Evolutionary conservation across 2,113 vertebrate species (phyloP).

Genomic region (Scalopus aquaticus): DNA sequence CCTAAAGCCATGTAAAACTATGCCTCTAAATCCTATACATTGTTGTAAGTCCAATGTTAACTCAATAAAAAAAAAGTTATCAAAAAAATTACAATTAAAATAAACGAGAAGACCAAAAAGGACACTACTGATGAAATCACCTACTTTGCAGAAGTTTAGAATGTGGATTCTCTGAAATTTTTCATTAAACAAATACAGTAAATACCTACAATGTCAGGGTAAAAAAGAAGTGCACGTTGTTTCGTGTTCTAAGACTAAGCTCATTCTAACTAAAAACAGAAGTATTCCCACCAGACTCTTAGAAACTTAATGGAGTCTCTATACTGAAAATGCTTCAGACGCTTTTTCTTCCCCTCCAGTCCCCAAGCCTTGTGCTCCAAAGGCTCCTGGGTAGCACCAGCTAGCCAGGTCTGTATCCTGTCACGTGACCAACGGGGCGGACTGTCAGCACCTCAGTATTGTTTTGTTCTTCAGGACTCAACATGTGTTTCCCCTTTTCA

Average conservation of each 20-base stretch:
- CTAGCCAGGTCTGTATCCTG: slow-evolving; percentile 67
- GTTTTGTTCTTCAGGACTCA: slow-evolving; percentile 74
- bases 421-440: slow-evolving; percentile 60
- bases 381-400: neutral
- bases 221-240: neutral
- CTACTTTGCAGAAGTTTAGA: slow-evolving; percentile 25
- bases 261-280: slow-evolving; percentile 24
- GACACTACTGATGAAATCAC: too few relatives aligned
- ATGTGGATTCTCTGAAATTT: neutral
- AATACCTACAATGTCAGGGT: neutral
- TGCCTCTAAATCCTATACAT: too few relatives aligned
- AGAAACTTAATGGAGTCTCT: neutral
- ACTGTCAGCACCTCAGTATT: slow-evolving; percentile 81
- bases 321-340: slow-evolving; percentile 9
- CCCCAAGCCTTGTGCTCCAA: neutral
- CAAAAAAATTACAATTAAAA: neutral
- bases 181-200: neutral
- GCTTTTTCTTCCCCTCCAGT: neutral
- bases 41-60: too few relatives aligned
- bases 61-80: too few relatives aligned
- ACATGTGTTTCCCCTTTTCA: slow-evolving; percentile 85
- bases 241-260: neutral
- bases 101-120: too few relatives aligned
- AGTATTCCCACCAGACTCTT: neutral
- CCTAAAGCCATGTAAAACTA: too few relatives aligned